These are phyloP conservation scores for Silurus glanis DNA, from an alignment of 2,113 vertebrate species.

Conservation along the genomic window DNA sequence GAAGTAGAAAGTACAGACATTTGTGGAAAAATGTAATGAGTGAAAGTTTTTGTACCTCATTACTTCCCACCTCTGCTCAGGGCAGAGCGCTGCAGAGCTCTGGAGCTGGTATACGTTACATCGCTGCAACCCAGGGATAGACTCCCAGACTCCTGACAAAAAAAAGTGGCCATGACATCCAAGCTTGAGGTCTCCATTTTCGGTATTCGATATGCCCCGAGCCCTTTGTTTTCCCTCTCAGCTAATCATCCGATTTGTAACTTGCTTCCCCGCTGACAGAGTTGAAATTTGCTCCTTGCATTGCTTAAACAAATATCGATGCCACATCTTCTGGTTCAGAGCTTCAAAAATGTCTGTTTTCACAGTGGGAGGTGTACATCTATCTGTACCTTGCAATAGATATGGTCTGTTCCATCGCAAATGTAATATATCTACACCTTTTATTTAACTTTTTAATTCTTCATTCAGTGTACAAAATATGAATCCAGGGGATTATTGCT, in stretches of 20 bases:
- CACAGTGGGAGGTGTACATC: background rate
- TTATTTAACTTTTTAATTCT: background rate
- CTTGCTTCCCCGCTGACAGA: conserved; percentile 38
- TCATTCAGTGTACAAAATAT: background rate
- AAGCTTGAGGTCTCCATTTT: conserved; percentile 40
- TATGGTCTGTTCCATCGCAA: background rate
- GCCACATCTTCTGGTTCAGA: background rate
- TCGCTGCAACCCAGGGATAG: conserved; percentile 58
- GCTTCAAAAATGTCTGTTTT: background rate
- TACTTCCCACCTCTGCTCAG: conserved; percentile 28
- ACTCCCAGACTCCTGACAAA: conserved; percentile 59
- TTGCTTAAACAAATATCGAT: conserved; percentile 24
- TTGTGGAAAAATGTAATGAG: too few relatives aligned
- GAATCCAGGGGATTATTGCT: background rate
- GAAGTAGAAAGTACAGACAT: too few relatives aligned
- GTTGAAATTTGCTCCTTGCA: conserved; percentile 27
- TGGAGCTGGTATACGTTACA: conserved; percentile 62
- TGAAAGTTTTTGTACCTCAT: too few relatives aligned
- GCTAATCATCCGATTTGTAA: conserved; percentile 59
- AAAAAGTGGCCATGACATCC: conserved; percentile 47
- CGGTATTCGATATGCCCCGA: conserved; percentile 37
- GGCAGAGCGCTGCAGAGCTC: conserved; percentile 56
- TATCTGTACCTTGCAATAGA: too few relatives aligned
- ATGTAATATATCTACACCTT: background rate
- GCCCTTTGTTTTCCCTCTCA: conserved; percentile 51